These are phyloP conservation scores for Pangasius mekongensis DNA, from an alignment of 2,797 vertebrate genomes.

Conservation along the genomic window DNA sequence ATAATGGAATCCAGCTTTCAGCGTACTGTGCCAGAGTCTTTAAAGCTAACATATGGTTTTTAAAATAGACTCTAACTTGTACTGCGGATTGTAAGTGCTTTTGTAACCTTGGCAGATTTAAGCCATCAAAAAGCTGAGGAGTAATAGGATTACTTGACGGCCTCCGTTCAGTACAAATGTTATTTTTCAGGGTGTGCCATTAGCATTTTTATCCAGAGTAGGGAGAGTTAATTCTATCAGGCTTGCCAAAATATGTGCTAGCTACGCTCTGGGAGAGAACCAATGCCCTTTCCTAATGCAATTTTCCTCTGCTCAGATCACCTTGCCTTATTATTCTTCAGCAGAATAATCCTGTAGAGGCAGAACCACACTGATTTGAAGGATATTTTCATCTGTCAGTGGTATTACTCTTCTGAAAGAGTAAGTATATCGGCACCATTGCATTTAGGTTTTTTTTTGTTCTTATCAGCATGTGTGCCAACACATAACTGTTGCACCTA, in stretches of 20 bases:
- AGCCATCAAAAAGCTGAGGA: conserved; percentile 42
- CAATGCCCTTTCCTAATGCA: conserved; percentile 55
- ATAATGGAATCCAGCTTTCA: conserved; percentile 61
- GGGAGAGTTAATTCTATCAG: conserved; percentile 55
- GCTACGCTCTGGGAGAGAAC: conserved; percentile 47
- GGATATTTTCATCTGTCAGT: background rate
- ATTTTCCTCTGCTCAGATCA: conserved; percentile 57
- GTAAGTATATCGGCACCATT: background rate
- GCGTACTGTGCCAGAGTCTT: conserved; percentile 56
- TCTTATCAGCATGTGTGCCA: background rate
- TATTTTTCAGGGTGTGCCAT: conserved; percentile 56
- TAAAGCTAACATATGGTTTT: conserved; percentile 58
- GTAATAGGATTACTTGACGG: conserved; percentile 60
- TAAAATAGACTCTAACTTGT: conserved; percentile 57
- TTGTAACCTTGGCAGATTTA: conserved; percentile 47
- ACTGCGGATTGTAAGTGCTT: conserved; percentile 37
- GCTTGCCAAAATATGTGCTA: conserved; percentile 50
- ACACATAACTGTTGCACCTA: background rate
- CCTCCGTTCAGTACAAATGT: conserved; percentile 41
- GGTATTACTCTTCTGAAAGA: background rate
- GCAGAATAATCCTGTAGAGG: conserved; percentile 51
- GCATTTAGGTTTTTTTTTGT: background rate
- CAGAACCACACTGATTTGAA: conserved; percentile 41
- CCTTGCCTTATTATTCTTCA: conserved; percentile 50
- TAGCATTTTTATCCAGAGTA: conserved; percentile 61